Conservation (phyloP, 2,113 vertebrate species). For the Nycticryphes semicollaris region DNA sequence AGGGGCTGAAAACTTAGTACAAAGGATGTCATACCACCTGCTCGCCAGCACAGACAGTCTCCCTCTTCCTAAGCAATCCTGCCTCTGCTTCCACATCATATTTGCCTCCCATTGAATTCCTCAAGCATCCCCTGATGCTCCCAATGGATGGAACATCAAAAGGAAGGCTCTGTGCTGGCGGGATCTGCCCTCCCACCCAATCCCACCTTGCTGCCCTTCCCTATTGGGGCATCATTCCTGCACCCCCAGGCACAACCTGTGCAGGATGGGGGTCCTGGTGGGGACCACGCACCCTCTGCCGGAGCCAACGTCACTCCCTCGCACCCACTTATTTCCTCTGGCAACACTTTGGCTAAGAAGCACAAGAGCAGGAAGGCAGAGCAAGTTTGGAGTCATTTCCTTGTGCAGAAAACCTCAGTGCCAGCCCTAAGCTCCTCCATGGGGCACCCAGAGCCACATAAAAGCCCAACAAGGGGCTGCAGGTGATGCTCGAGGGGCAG, state of each 20-base stretch:
- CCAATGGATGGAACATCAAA: background rate
- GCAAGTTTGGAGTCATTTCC: background rate
- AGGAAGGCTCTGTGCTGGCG: background rate
- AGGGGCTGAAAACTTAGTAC: background rate
- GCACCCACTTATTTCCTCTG: rapidly evolving
- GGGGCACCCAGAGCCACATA: rapidly evolving
- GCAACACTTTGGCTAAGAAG: rapidly evolving
- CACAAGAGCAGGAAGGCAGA: rapidly evolving
- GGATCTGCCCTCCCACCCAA: background rate
- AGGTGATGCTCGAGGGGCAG: background rate
- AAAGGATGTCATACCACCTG: background rate
- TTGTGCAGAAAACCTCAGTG: background rate
- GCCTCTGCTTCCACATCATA: background rate
- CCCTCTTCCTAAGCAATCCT: background rate
- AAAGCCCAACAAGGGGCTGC: background rate
- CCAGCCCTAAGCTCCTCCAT: background rate
- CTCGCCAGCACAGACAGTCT: rapidly evolving
- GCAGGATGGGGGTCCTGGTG: background rate
- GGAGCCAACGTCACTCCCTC: background rate
- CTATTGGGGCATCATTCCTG: background rate
- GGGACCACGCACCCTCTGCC: rapidly evolving
- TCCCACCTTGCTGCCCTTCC: background rate
- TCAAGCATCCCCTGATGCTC: background rate
- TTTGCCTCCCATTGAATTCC: background rate
- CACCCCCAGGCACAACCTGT: rapidly evolving